Evolutionary conservation across 2,113 vertebrate species (phyloP).

Genomic region (Paedocypris sp.): DNA sequence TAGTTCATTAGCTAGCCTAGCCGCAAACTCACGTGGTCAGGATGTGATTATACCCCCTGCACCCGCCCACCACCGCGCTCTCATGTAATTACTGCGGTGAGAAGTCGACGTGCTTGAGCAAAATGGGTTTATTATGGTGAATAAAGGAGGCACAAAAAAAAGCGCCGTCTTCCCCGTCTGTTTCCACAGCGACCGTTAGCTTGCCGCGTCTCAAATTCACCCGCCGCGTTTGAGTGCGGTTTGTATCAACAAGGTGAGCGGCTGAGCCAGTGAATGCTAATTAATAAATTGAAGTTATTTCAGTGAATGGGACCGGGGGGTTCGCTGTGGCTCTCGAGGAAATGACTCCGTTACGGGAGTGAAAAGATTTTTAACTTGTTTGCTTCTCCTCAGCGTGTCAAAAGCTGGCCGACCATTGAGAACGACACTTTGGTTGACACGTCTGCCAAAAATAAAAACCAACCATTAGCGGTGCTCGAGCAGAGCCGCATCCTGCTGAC

Average conservation of each 20-base stretch:
- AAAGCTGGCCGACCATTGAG: no score
- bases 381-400: no score
- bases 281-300: slow-evolving; percentile 39
- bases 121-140: slow-evolving; percentile 20
- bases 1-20: slow-evolving; percentile 16
- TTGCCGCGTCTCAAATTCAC: not conserved
- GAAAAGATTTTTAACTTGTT: no score
- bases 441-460: no score
- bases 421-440: no score
- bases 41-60: slow-evolving; percentile 35
- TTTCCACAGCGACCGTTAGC: not conserved
- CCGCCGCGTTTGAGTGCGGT: not conserved
- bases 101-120: slow-evolving; percentile 13
- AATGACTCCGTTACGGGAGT: no score
- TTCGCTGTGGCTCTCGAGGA: not conserved
- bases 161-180: not conserved
- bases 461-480: no score
- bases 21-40: slow-evolving; percentile 5
- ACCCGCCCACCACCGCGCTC: slow-evolving; percentile 19
- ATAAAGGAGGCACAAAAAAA: not conserved
- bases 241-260: not conserved
- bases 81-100: slow-evolving; percentile 33
- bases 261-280: slow-evolving; percentile 16
- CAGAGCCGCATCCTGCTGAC: no score
- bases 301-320: not conserved